Evolutionary conservation across 2,888 invertebrate genomes (phyloP).

Genomic region (Dorcus hopei): DNA sequence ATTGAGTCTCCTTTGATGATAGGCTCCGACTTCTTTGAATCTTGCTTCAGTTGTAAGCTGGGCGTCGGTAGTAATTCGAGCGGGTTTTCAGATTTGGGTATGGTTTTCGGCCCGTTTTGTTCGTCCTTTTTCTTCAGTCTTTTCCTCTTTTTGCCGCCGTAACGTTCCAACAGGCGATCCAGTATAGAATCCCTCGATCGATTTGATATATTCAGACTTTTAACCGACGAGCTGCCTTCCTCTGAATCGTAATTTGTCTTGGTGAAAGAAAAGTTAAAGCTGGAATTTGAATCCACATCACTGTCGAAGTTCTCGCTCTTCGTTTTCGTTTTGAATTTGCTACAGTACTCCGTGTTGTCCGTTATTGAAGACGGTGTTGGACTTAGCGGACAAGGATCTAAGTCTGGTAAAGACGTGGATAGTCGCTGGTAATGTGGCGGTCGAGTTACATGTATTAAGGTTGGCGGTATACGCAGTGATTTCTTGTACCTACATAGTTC

Average conservation of each 20-base stretch:
- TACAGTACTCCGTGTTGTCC: constrained; percentile 47
- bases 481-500: constrained; percentile 80
- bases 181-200: constrained; percentile 49
- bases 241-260: constrained; percentile 65
- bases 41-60: constrained; percentile 54
- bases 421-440: constrained; percentile 66
- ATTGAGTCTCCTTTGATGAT: constrained; percentile 57
- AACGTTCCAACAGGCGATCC: constrained; percentile 65
- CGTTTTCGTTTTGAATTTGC: constrained; percentile 37
- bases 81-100: constrained; percentile 56
- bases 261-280: constrained; percentile 54
- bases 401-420: constrained; percentile 73
- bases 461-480: constrained; percentile 76
- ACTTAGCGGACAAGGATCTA: constrained; percentile 72
- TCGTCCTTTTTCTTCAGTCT: constrained; percentile 57
- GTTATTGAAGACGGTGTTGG: constrained; percentile 64
- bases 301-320: constrained; percentile 55
- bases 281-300: constrained; percentile 67
- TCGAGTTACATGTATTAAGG: constrained; percentile 75
- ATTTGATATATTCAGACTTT: constrained; percentile 56
- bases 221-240: constrained; percentile 64
- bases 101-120: constrained; percentile 55
- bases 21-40: constrained; percentile 38
- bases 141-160: constrained; percentile 57
- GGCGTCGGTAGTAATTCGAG: constrained; percentile 64